Percentiles rank a stretch among this genome's conserved stretches.
Evolutionary conservation across 2,113 vertebrate genomes (phyloP).

Genomic region (Hoplias malabaricus): DNA sequence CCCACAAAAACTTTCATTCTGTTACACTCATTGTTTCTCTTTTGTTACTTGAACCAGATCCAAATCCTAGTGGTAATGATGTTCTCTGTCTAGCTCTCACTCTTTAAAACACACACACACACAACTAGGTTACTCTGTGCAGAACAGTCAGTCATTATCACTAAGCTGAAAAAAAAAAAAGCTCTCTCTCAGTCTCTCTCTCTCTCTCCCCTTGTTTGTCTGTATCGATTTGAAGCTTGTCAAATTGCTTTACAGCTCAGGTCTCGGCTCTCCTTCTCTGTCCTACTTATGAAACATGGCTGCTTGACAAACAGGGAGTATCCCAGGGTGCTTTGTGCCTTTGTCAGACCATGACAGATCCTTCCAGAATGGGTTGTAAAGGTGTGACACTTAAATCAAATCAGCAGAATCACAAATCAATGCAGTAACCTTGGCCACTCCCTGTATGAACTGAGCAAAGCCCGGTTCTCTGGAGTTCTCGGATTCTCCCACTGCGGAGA

Average conservation of each 20-base stretch:
- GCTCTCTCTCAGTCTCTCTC: not conserved
- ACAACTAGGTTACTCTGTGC: not conserved
- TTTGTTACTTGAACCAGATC: not conserved
- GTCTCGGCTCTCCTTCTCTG: not conserved
- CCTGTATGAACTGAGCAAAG: constrained; percentile 14
- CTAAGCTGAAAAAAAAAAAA: not conserved
- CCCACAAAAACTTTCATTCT: not conserved
- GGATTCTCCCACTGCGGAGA: not conserved
- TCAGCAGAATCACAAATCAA: constrained; percentile 24
- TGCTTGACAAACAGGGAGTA: constrained; percentile 29
- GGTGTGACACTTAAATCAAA: constrained; percentile 18
- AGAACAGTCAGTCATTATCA: not conserved
- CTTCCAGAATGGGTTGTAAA: constrained; percentile 9
- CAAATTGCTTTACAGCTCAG: constrained; percentile 28
- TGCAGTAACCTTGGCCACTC: constrained; percentile 26
- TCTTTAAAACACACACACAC: not conserved
- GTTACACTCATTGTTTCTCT: not conserved
- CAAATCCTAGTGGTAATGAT: not conserved
- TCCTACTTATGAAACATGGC: constrained; percentile 29
- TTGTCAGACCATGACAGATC: constrained; percentile 27
- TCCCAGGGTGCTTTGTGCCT: constrained; percentile 21
- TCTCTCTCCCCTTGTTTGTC: constrained; percentile 31
- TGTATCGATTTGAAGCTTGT: constrained; percentile 27
- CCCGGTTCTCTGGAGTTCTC: not conserved
- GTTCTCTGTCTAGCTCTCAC: not conserved